Percentiles rank a stretch among this genome's conserved stretches.
Evolutionary conservation across 2,888 invertebrate species (phyloP).

Genomic region (Aproaerema taeniolella): DNA sequence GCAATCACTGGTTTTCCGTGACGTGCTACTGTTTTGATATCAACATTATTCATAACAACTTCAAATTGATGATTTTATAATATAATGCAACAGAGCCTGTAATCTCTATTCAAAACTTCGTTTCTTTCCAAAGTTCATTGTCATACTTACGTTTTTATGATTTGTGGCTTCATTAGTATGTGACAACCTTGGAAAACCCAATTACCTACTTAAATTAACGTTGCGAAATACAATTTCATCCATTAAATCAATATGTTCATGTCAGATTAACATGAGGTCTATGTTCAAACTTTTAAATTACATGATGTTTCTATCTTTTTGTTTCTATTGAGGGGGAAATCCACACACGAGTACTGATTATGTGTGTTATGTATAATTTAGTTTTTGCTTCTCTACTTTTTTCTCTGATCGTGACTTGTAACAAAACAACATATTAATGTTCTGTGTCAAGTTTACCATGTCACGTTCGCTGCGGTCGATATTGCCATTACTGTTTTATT

Average conservation of each 20-base stretch:
- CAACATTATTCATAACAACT: background rate
- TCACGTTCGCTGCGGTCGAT: slow-evolving; percentile 8
- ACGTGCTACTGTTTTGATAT: slow-evolving; percentile 11
- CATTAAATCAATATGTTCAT: slow-evolving; percentile 16
- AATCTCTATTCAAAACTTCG: background rate
- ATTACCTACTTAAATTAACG: slow-evolving; percentile 9
- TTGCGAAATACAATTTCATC: slow-evolving; percentile 4
- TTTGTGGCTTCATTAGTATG: slow-evolving; percentile 14
- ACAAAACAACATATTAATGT: slow-evolving; percentile 8
- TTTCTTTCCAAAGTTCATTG: background rate
- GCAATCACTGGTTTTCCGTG: slow-evolving; percentile 16
- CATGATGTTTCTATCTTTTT: slow-evolving; percentile 16
- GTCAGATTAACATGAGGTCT: slow-evolving; percentile 11
- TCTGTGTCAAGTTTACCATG: slow-evolving; percentile 15
- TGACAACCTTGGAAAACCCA: slow-evolving; percentile 15
- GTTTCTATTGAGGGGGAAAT: slow-evolving; percentile 17
- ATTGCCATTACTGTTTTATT: slow-evolving; percentile 3
- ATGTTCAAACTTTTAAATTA: slow-evolving; percentile 9
- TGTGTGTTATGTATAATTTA: slow-evolving; percentile 16
- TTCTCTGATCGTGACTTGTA: slow-evolving; percentile 19
- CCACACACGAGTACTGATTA: slow-evolving; percentile 9
- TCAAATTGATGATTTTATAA: slow-evolving; percentile 4
- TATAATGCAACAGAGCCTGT: background rate
- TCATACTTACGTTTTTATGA: slow-evolving; percentile 4
- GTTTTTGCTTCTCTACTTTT: slow-evolving; percentile 17